phyloP scores from a whole-genome alignment of 2,797 vertebrate species.

The Enteromius anoplus region DNA sequence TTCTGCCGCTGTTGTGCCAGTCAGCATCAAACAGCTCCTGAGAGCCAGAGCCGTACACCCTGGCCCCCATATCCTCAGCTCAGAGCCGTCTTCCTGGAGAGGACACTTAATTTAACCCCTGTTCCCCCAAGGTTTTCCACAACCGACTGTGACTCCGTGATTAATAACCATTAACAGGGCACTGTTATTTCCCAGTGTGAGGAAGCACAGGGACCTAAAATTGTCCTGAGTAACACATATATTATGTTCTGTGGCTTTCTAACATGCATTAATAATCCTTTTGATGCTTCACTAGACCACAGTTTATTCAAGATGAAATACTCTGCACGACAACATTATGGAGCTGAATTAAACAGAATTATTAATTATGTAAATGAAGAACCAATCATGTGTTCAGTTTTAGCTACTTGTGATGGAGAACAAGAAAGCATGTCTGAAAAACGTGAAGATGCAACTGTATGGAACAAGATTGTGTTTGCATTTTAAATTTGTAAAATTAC shows the following conservation, averaged over 20 bases:
- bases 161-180: neutral
- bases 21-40: conserved; percentile 44
- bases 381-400: neutral
- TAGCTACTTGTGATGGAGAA: neutral
- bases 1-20: conserved; percentile 46
- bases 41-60: conserved; percentile 21
- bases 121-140: neutral
- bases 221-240: neutral
- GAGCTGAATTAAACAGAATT: neutral
- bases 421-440: neutral
- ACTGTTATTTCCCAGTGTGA: neutral
- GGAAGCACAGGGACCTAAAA: neutral
- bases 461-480: neutral
- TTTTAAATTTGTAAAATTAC: neutral
- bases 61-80: conserved; percentile 28
- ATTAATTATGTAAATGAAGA: neutral
- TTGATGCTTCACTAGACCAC: conserved; percentile 7
- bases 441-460: neutral
- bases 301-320: conserved; percentile 10
- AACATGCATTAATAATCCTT: conserved; percentile 25
- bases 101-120: conserved; percentile 41
- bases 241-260: conserved; percentile 5
- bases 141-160: neutral
- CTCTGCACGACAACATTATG: neutral
- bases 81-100: conserved; percentile 44